Conservation (phyloP, 2,113 vertebrate species). For the Dromaius novaehollandiae region DNA sequence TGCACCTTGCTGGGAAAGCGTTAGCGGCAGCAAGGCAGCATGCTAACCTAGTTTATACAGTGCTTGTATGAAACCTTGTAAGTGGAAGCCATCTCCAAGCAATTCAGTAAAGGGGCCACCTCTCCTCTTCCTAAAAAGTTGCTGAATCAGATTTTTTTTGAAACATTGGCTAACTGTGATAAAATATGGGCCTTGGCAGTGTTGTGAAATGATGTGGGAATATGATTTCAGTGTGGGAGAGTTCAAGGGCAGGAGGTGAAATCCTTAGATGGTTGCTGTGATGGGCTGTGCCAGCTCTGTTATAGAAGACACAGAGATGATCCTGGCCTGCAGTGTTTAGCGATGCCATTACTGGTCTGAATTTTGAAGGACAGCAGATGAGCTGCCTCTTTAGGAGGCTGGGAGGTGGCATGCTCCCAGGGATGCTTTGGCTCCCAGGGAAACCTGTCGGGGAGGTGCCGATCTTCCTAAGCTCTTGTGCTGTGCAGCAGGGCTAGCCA, state of each 20-base stretch:
- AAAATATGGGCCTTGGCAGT: not conserved
- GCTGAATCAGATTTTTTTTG: too few relatives aligned
- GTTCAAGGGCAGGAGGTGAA: not conserved
- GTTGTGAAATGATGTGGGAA: too few relatives aligned
- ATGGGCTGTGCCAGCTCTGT: too few relatives aligned
- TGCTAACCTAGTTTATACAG: not conserved
- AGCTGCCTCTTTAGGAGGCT: not conserved
- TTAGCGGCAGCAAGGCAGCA: not conserved
- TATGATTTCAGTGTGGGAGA: not conserved
- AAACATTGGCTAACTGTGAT: not conserved
- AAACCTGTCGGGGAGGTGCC: not conserved
- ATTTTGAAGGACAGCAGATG: not conserved
- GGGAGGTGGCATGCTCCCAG: accelerated
- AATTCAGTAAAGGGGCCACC: not conserved
- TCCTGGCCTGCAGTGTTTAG: accelerated
- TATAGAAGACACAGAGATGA: not conserved
- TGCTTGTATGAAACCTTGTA: not conserved
- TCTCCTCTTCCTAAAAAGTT: not conserved
- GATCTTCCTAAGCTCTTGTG: accelerated
- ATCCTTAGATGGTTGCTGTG: not conserved
- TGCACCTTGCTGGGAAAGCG: not conserved
- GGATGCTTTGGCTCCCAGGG: too few relatives aligned
- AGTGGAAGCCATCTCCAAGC: not conserved
- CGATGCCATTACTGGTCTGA: not conserved
- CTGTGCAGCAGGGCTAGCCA: not conserved